phyloP scores from a whole-genome alignment of 2,113 vertebrate genomes.

The Pan paniscus region DNA sequence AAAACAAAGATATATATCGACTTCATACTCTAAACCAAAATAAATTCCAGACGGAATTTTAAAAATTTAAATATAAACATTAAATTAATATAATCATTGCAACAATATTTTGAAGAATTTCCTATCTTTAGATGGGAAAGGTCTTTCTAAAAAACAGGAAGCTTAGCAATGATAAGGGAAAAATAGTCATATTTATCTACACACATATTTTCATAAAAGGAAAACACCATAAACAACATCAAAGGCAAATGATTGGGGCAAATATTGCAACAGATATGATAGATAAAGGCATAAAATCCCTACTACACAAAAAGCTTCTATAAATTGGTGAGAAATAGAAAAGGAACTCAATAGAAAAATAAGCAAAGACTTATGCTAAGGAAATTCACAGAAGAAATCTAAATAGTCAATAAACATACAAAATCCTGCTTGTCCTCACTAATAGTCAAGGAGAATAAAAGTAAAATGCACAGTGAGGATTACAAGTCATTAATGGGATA shows the following conservation, averaged over 20 bases:
- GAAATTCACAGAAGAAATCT: neutral
- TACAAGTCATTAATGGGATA: neutral
- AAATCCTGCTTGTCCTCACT: neutral
- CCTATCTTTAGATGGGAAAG: neutral
- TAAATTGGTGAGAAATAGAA: neutral
- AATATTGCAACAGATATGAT: neutral
- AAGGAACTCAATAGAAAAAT: neutral
- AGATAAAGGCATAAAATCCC: neutral
- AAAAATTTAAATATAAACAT: neutral
- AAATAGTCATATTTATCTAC: neutral
- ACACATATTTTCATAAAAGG: neutral
- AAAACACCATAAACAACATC: neutral
- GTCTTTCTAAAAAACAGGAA: neutral
- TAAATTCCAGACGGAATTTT: neutral
- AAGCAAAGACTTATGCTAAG: neutral
- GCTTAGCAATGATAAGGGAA: neutral
- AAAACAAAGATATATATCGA: neutral
- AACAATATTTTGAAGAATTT: neutral
- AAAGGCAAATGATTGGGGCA: neutral
- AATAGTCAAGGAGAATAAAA: neutral
- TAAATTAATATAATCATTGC: neutral
- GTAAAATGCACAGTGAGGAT: neutral
- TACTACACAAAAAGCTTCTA: neutral
- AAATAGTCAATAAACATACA: neutral
- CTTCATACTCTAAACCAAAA: neutral